Percentiles rank a stretch among this genome's conserved stretches.
phyloP scores from a whole-genome alignment of 2,797 vertebrate genomes.

The Sarcophilus harrisii region DNA sequence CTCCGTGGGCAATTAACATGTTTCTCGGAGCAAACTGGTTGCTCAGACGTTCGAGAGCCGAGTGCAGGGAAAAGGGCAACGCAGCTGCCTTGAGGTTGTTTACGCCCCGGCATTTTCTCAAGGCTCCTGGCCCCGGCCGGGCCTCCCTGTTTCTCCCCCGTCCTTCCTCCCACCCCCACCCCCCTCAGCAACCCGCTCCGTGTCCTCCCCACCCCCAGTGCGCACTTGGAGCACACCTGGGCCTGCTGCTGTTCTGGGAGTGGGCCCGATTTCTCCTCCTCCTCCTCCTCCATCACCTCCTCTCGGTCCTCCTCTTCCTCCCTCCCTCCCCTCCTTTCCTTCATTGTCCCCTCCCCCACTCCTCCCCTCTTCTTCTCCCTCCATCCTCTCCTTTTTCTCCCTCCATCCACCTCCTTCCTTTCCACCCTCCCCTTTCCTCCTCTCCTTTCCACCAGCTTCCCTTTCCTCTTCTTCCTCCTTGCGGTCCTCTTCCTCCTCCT shows the following conservation, averaged over 20 bases:
- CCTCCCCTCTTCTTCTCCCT: too few species aligned
- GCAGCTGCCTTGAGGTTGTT: constrained; percentile 90
- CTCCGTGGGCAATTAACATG: constrained; percentile 97
- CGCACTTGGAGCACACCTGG: constrained; percentile 79
- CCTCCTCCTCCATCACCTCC: background rate
- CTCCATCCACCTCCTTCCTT: background rate
- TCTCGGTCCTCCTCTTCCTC: too few species aligned
- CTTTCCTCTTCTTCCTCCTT: background rate
- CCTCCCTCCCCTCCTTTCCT: too few species aligned
- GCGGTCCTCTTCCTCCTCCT: background rate
- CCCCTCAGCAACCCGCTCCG: background rate
- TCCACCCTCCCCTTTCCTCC: background rate
- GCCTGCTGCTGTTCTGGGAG: background rate
- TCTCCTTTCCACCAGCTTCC: background rate
- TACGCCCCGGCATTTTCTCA: constrained; percentile 85
- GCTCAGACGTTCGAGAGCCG: constrained; percentile 94
- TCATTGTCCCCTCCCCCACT: too few species aligned
- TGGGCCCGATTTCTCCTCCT: background rate
- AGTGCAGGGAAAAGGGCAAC: constrained; percentile 97
- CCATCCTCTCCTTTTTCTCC: too few species aligned
- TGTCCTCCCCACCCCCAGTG: constrained; percentile 3
- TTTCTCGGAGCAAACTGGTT: constrained; percentile 95
- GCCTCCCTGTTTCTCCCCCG: constrained; percentile 6
- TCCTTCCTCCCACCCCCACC: background rate
- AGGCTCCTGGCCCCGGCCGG: constrained; percentile 66